Base-by-base conservation (phyloP, 2,113 vertebrate genomes). In the Spea multiplicata region DNA sequence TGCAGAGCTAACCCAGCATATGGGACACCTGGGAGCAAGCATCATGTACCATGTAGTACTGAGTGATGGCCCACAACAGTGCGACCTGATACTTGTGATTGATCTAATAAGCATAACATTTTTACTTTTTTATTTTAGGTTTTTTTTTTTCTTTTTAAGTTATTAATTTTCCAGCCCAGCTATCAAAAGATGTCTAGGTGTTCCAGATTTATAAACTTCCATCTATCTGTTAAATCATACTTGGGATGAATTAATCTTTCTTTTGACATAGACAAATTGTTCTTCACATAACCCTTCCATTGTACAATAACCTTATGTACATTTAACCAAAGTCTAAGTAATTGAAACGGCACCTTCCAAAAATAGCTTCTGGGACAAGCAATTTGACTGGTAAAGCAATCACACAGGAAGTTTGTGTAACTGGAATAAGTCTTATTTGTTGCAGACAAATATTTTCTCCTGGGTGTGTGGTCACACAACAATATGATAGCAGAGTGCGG, bases 321-420 rank as follows among this genome's bases (percentile, higher is more conserved):
- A 45, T 67, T 67, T 75, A 67, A 45, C 45, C 49, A 66, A 66
- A 46, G n/a, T 52, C 73, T 66, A 75, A 75, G 74, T 55, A 75
- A 75, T 75, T 75, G 49, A 67, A 75, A 55, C 74, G 12, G 64
- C 64, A 53, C 74, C 50, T 66, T 75, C 64, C 49, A 65, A 75
- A 75, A 66, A 75, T 75, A 75, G 61, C 12, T 75, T 5, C 59
- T 74, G 73, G 16, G 45, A 74, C 8, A 74, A 48, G 30, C 12
- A 74, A 50, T 30, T 17, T 65, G 59, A 30, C 71, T 9, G 46
- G 48, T 5, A 74, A 45, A 74, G 59, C 73, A 74, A 44, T 30
- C 57, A 74, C 73, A 64, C 57, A 74, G 73, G 73, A 74, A 64
- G 73, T 16, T 74, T 74, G 45, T 48, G 69, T 9, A 71, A 55